Percentiles rank a stretch among this genome's conserved stretches.
These are phyloP conservation scores for Tenthredo livida DNA, from an alignment of 2,888 invertebrate species.

Conservation along the genomic window DNA sequence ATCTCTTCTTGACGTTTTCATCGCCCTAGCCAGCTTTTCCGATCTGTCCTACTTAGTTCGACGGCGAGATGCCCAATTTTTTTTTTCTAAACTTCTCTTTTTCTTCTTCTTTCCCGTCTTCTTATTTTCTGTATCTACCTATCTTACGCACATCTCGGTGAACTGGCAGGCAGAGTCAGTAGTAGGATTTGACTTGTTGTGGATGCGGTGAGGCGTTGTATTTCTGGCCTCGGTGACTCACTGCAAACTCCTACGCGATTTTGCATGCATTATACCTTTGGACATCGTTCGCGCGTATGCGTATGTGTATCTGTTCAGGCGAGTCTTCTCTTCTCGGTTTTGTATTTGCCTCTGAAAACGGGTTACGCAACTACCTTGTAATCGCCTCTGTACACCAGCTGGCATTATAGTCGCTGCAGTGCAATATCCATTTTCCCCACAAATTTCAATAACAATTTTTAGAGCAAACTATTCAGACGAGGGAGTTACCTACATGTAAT, in stretches of 20 bases:
- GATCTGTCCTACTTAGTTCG: constrained; percentile 25
- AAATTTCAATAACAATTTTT: background rate
- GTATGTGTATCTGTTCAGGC: background rate
- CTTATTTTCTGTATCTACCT: background rate
- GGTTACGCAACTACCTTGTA: constrained; percentile 11
- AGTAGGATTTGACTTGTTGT: constrained; percentile 63
- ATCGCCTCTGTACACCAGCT: background rate
- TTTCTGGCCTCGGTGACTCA: constrained; percentile 73
- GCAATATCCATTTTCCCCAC: background rate
- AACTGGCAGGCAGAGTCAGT: constrained; percentile 29
- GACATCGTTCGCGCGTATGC: constrained; percentile 35
- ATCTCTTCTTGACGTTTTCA: constrained; percentile 38
- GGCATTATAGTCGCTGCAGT: background rate
- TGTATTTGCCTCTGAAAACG: background rate
- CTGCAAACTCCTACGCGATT: constrained; percentile 69
- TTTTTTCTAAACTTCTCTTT: background rate
- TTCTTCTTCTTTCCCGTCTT: background rate
- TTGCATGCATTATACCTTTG: constrained; percentile 58
- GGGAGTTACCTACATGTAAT: too few relatives aligned
- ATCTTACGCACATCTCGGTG: background rate
- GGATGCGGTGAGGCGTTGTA: constrained; percentile 68
- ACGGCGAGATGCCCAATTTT: background rate
- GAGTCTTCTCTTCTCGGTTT: background rate
- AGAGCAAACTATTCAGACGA: too few relatives aligned
- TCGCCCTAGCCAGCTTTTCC: background rate